phyloP scores from a whole-genome alignment of 2,797 vertebrate genomes.

The Phaenicophaeus curvirostris region DNA sequence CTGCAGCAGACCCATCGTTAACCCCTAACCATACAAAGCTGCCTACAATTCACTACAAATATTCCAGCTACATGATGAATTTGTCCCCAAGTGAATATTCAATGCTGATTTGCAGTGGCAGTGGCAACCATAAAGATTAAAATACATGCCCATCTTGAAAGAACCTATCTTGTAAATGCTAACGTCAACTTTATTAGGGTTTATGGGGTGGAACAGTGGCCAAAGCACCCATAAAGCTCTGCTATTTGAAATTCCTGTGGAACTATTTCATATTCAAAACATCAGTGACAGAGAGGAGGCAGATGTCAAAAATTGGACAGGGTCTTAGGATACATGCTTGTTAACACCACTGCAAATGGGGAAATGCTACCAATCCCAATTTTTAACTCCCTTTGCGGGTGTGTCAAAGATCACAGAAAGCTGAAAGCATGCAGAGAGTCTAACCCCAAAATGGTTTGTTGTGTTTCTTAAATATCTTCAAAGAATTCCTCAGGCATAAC shows the following conservation, averaged over 20 bases:
- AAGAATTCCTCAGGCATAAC: slow-evolving; percentile 26
- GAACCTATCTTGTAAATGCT: neutral
- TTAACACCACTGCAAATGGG: neutral
- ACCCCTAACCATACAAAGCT: neutral
- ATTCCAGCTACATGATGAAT: neutral
- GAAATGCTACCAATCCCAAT: neutral
- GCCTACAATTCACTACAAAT: neutral
- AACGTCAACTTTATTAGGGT: neutral
- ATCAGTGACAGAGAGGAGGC: neutral
- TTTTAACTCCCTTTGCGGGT: neutral
- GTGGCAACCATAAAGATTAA: neutral
- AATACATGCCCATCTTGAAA: neutral
- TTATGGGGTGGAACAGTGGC: neutral
- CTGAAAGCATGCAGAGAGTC: neutral
- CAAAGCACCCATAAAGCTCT: neutral
- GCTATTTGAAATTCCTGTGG: neutral
- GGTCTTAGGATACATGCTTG: neutral
- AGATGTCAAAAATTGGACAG: neutral
- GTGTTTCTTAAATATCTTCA: slow-evolving; percentile 25
- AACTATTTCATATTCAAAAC: neutral
- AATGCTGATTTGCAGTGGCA: neutral
- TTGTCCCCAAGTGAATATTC: neutral
- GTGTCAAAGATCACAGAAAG: neutral
- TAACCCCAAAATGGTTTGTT: neutral
- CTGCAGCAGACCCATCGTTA: neutral